A percentile compares a stretch with the other conserved stretches of the same genome.
Evolutionary conservation across 2,797 vertebrate genomes (phyloP).

Genomic region (Enteromius unitaeniatus): DNA sequence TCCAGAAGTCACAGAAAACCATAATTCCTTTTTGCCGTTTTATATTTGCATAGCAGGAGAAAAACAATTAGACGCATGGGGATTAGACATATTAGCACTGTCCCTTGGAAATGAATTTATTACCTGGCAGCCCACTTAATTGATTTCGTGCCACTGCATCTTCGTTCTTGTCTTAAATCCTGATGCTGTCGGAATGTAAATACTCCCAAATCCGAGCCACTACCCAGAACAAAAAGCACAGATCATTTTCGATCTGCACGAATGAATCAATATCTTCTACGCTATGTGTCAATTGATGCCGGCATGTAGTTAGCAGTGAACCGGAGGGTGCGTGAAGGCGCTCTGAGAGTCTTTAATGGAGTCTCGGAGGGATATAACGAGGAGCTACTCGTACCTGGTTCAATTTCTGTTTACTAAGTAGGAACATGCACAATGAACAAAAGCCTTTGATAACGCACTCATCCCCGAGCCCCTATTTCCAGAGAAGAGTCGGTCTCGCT

Average conservation of each 20-base stretch:
- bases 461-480: conserved; percentile 62
- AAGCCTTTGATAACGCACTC: conserved; percentile 70
- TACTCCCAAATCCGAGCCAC: conserved; percentile 43
- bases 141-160: conserved; percentile 75
- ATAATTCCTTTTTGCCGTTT: conserved; percentile 64
- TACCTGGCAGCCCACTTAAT: conserved; percentile 69
- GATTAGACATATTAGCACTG: conserved; percentile 69
- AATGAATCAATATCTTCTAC: conserved; percentile 38
- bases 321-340: conserved; percentile 54
- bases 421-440: conserved; percentile 49
- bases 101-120: conserved; percentile 69
- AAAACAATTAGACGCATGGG: conserved; percentile 66
- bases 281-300: conserved; percentile 8
- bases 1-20: conserved; percentile 63
- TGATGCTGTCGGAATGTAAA: conserved; percentile 61
- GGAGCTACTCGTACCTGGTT: conserved; percentile 59
- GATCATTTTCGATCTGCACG: conserved; percentile 50
- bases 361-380: conserved; percentile 50
- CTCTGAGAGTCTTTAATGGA: conserved; percentile 59
- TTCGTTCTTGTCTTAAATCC: conserved; percentile 65
- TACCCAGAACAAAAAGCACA: conserved; percentile 29
- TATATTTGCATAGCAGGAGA: conserved; percentile 69
- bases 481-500: conserved; percentile 64
- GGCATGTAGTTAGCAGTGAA: conserved; percentile 24
- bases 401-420: conserved; percentile 61